Evolutionary conservation across 2,888 invertebrate genomes (phyloP).

Genomic region (Phaonia tiefii): DNA sequence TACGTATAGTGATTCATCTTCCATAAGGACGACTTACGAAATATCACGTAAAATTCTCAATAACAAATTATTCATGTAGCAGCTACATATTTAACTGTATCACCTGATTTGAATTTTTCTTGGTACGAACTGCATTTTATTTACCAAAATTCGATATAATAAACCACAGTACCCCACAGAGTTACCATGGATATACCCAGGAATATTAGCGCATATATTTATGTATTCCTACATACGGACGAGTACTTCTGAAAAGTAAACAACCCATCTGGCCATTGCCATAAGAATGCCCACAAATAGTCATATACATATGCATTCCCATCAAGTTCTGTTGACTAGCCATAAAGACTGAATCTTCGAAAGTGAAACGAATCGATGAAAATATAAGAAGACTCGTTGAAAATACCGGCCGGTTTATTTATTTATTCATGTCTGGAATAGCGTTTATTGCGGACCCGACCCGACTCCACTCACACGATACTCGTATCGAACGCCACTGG

Average conservation of each 20-base stretch:
- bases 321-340: conserved; percentile 22
- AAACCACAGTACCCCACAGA: conserved; percentile 13
- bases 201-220: neutral
- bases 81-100: no score
- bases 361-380: neutral
- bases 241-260: neutral
- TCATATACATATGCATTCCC: neutral
- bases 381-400: conserved; percentile 18
- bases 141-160: conserved; percentile 4
- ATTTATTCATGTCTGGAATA: neutral
- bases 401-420: conserved; percentile 25
- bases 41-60: no score
- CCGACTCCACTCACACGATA: neutral
- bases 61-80: no score
- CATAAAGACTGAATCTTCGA: conserved; percentile 7
- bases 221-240: neutral
- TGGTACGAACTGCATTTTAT: no score
- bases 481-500: neutral
- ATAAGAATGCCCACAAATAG: conserved; percentile 18
- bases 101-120: no score
- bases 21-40: no score
- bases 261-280: conserved; percentile 10
- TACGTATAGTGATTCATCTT: no score
- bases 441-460: neutral
- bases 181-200: conserved; percentile 19